Base-by-base conservation (phyloP, 2,113 vertebrate species). In the Nannobrachium achirus region DNA sequence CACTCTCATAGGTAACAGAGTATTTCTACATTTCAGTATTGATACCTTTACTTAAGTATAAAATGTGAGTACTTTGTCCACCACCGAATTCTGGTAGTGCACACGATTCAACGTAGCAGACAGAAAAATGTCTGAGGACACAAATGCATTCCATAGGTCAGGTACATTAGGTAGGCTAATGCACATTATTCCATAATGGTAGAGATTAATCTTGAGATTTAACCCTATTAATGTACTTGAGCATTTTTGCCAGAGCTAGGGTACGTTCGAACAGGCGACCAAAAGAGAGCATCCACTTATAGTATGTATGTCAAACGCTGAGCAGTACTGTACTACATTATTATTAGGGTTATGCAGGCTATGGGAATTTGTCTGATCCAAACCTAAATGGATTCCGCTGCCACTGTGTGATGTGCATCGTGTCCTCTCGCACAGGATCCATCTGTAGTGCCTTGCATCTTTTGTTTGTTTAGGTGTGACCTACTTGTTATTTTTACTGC, bases 121-220 rank as follows among this genome's bases (percentile, higher is more conserved):
- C 69, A 77, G 71, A 79, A 65, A 81, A 75, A 81, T n/a, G 53
- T 60, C 55, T 66, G 18, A 73, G 82, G 75, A 85, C 76, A 79
- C 75, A 84, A 85, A 86, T 79, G 83, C 70, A 81, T 80, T 77
- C 68, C 55, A 25, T 25, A 61, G 56, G 78, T 72, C 73, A 80
- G 49, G 65, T 75, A 80, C 85, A 85, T 85, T 85, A 85, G 80
- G 25, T 25, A 25, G 25, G 25, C 71, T 76, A 75, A 87, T 87
- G 80, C 83, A 86, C 83, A 83, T 86, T 76, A 86, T 83, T 78
- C 73, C 77, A 82, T 88, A 83, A 90, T 87, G 76, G 75, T 90
- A 89, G 8, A 51, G 83, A 89, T 90, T 80, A 86, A 89, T 86
- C 75, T 59, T 63, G 72, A 66, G 70, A 85, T 87, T 86, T 80